A percentile compares a stretch with the other conserved stretches of the same genome.
Evolutionary conservation across 2,797 vertebrate species (phyloP).

Genomic region (Euthynnus affinis): DNA sequence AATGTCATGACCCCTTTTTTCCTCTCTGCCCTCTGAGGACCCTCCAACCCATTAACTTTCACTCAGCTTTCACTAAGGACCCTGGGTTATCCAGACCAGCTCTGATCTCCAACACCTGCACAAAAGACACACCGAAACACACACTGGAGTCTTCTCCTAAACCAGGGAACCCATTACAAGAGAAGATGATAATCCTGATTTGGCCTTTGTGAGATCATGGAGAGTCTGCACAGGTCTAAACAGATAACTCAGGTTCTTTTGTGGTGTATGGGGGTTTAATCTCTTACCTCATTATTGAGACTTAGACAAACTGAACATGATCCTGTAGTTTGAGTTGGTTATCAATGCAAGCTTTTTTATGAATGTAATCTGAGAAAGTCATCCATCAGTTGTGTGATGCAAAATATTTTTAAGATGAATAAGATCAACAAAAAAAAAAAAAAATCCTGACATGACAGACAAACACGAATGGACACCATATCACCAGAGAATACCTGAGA

Average conservation of each 20-base stretch:
- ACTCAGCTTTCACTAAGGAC: slow-evolving; percentile 77
- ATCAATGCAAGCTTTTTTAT: not conserved
- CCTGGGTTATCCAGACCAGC: slow-evolving; percentile 57
- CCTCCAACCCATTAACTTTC: slow-evolving; percentile 80
- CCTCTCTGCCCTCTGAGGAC: slow-evolving; percentile 66
- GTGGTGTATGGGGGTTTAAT: not conserved
- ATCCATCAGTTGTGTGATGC: not conserved
- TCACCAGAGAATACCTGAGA: too few species aligned
- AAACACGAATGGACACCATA: not conserved
- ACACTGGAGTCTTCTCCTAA: slow-evolving; percentile 25
- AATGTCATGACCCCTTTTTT: slow-evolving; percentile 79
- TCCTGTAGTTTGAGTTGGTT: not conserved
- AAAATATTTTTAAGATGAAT: not conserved
- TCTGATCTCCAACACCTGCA: slow-evolving; percentile 76
- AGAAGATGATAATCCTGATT: slow-evolving; percentile 33
- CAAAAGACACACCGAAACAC: slow-evolving; percentile 54
- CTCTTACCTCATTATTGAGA: slow-evolving; percentile 9
- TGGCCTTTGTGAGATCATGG: slow-evolving; percentile 24
- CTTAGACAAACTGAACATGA: not conserved
- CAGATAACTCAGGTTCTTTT: not conserved
- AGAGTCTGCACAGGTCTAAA: slow-evolving; percentile 5
- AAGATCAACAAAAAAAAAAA: not conserved
- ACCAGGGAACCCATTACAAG: slow-evolving; percentile 24
- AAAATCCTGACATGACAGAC: not conserved
- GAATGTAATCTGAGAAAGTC: not conserved